Evolutionary conservation across 2,888 invertebrate genomes (phyloP).

Genomic region (Chromoteleia sp.): DNA sequence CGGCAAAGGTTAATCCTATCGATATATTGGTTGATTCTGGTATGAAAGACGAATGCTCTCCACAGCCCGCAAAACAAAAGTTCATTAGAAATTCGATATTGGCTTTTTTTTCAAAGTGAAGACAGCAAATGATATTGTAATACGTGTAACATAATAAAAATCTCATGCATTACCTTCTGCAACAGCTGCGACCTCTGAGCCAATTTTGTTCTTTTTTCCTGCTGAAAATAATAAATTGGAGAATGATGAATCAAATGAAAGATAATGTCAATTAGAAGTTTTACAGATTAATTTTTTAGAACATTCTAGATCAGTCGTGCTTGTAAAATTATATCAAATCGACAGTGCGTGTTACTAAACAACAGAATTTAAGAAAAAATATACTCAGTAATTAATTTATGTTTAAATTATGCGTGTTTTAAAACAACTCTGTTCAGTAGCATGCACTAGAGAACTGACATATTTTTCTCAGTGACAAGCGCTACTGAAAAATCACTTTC

Average conservation of each 20-base stretch:
- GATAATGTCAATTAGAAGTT: too few species aligned
- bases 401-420: too few species aligned
- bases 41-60: constrained; percentile 50
- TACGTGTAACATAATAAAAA: constrained; percentile 67
- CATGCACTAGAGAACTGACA: too few species aligned
- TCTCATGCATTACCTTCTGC: constrained; percentile 85
- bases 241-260: not conserved
- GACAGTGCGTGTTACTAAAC: too few species aligned
- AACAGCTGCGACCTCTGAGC: constrained; percentile 82
- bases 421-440: too few species aligned
- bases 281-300: not conserved
- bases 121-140: constrained; percentile 58
- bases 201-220: constrained; percentile 83
- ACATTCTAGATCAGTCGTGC: too few species aligned
- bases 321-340: too few species aligned
- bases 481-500: too few species aligned
- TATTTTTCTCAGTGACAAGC: too few species aligned
- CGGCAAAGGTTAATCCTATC: constrained; percentile 37
- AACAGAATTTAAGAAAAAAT: too few species aligned
- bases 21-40: constrained; percentile 43
- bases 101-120: constrained; percentile 46
- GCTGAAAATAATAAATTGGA: constrained; percentile 75
- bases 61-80: constrained; percentile 53
- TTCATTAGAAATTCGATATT: constrained; percentile 48
- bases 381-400: too few species aligned